These are phyloP conservation scores for Rhopalosiphum nymphaeae DNA, from an alignment of 2,888 invertebrate species.

Conservation along the genomic window DNA sequence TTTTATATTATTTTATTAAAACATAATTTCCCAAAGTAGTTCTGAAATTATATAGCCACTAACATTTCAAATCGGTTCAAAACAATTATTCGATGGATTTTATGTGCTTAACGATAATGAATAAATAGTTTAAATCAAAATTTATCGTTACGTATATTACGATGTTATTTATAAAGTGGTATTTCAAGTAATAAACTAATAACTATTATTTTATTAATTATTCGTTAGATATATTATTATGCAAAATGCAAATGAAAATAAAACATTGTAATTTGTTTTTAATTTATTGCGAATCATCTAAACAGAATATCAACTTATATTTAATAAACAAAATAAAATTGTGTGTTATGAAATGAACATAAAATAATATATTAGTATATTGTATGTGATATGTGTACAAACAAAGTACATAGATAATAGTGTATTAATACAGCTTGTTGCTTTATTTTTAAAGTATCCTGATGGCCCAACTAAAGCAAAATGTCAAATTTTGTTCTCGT, in stretches of 20 bases:
- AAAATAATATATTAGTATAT: neutral
- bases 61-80: conserved; percentile 11
- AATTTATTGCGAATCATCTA: neutral
- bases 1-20: neutral
- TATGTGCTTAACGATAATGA: neutral
- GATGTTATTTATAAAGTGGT: neutral
- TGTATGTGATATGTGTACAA: neutral
- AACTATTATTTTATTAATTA: neutral
- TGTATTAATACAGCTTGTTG: neutral
- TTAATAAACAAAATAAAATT: neutral
- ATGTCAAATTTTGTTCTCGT: conserved; percentile 39
- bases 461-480: neutral
- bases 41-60: neutral
- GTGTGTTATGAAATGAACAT: neutral
- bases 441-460: neutral
- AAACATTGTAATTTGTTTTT: neutral
- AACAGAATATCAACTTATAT: neutral
- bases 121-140: neutral
- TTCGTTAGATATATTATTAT: neutral
- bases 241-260: neutral
- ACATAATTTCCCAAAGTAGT: neutral
- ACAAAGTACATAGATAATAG: neutral
- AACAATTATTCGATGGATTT: neutral
- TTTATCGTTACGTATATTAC: neutral
- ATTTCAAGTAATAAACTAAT: neutral